Base-by-base conservation (phyloP, 2,888 invertebrate species). In the Oligia strigilis region DNA sequence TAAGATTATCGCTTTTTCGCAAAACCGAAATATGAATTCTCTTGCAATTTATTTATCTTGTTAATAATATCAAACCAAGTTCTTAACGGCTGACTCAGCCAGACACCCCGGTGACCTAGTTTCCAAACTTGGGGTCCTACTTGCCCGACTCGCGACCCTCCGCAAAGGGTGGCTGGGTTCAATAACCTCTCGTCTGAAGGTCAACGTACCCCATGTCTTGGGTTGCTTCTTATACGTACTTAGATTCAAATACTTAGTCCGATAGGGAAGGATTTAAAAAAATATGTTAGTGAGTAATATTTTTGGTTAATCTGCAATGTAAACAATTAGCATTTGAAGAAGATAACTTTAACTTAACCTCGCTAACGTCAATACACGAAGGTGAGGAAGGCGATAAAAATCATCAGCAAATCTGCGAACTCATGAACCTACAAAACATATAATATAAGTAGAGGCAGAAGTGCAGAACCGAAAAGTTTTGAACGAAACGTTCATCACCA, bases 181-280 rank as follows among this genome's bases (percentile, higher is more conserved):
- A 64, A 78, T 83, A 91, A 91, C 88, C 84, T 86, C 62, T 72
- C 52, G 88, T 82, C 87, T 93, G 90, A 93, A 94, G 92, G 94
- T 92, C 92, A 89, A 88, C 76, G 90, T 52, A 89, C 92, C 49
- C 72, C 23, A 40, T 52, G 17, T 71, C 36, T 73, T 70, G 23
- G n/a, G 19, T 43, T 62, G 14, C 29, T 65, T 36, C 43, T 72
- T 69, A 64, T 72, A 19, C 6, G 62, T 23, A 36, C 58, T 60
- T 75, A 5, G 2, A 65, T 79, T 69, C 14, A 43, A 66, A 64
- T 60, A 29, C 23, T 23, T 58, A 75, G 3, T 23, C 72, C 14
- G 9, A 23, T 29, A n/a, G 2, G 13, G 13, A 36, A 23, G 14
- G 2, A 19, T 49, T 29, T 5, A 14, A 4, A 2, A 11, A 13